A percentile compares a stretch with the other conserved stretches of the same genome.
phyloP scores from a whole-genome alignment of 2,113 vertebrate genomes.

The Benthochromis sp. region DNA sequence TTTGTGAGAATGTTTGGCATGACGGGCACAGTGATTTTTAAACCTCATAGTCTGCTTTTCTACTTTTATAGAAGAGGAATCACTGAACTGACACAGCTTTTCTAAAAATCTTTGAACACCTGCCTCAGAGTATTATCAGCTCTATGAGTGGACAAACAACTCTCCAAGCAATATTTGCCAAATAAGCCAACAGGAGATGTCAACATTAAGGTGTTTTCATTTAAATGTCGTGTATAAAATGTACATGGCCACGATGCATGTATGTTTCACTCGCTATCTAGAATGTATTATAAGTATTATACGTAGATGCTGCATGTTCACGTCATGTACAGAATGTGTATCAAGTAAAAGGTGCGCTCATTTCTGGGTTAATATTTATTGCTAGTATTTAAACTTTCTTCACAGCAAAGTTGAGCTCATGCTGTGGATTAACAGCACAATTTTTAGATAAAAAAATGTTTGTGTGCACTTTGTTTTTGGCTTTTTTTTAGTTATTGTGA shows the following conservation, averaged over 20 bases:
- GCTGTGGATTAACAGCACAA: background rate
- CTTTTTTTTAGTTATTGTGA: background rate
- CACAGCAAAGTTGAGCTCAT: conserved; percentile 15
- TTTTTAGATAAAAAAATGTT: background rate
- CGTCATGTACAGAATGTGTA: conserved; percentile 26
- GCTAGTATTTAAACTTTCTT: background rate
- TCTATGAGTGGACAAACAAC: conserved; percentile 7
- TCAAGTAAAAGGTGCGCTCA: background rate
- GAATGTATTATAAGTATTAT: background rate
- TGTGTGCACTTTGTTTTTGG: conserved; percentile 26
- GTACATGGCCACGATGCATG: background rate
- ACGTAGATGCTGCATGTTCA: background rate
- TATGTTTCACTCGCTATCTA: background rate
- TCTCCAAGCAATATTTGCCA: background rate
- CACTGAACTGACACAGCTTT: background rate
- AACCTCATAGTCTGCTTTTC: background rate
- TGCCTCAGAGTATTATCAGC: conserved; percentile 16
- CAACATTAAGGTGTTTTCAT: background rate
- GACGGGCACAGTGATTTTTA: background rate
- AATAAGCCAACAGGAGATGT: background rate
- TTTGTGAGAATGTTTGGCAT: background rate
- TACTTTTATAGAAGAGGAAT: background rate
- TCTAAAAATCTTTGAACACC: background rate
- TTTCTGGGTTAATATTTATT: background rate
- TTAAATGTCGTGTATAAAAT: background rate